Evolutionary conservation across 2,888 invertebrate species (phyloP), one percentile per base, ranked within the genome.

Genomic region (Epirrita christyi): DNA sequence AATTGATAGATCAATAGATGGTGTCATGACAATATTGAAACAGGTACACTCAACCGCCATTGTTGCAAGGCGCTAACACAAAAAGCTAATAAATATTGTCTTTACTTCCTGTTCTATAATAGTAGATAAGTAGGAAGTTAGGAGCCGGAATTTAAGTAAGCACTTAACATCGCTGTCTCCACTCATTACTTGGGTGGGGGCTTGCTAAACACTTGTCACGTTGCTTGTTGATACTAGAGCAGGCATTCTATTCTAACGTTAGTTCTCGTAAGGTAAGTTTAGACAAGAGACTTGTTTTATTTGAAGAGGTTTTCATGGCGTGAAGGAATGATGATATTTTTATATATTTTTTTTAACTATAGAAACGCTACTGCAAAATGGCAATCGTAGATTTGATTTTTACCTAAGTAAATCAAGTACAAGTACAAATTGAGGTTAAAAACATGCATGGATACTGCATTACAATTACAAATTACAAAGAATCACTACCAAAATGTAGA

Each of bases 161-260:
- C 58, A 64, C 63, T 61, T 64, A 60, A 60, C 61, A 45, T 56
- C 36, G 55, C 54, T 64, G 56, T 62, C 58, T 59, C 59, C 47
- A 62, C 61, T 62, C 61, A 62, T 63, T 63, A 65, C 56, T 47
- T 32, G 38, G 36, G 36, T 32, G 34, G 36, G 36, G 47, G 49
- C 55, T 61, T 44, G 55, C 64, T 68, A 71, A 67, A 67, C 70
- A 71, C 72, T 75, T 73, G 73, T 74, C 72, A 69, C 67, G 55
- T 68, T 55, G 71, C 72, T 73, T 73, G 76, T 75, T 74, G 73
- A 75, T 71, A 72, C 69, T 66, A 62, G 63, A 72, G 75, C 69
- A 70, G 61, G 70, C 67, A 73, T 75, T 72, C 68, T n/a, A 36
- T 38, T 0, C 14, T 28, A 28, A 43, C 14, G 38, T 38, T 14